Conservation (phyloP, 2,888 invertebrate genomes). For the Perizoma flavofasciatum region DNA sequence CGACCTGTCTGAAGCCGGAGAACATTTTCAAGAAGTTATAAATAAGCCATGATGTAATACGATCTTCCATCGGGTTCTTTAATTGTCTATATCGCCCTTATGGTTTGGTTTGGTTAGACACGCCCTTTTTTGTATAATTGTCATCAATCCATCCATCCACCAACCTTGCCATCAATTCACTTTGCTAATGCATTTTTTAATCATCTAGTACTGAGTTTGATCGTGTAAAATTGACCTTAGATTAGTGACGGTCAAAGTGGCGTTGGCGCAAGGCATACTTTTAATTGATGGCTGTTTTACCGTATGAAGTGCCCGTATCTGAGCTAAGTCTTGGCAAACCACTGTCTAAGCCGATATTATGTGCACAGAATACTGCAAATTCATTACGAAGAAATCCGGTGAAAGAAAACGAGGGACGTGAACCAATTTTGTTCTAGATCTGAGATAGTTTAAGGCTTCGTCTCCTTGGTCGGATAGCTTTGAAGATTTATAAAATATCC, state of each 20-base stretch:
- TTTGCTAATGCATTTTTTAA: too few relatives aligned
- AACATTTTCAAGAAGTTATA: too few relatives aligned
- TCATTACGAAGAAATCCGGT: conserved; percentile 59
- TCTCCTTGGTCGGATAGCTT: conserved; percentile 7
- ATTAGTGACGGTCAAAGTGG: conserved; percentile 26
- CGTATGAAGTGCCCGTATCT: conserved; percentile 44
- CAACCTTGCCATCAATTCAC: too few relatives aligned
- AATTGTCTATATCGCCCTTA: too few relatives aligned
- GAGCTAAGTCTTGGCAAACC: conserved; percentile 61
- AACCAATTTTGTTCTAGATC: conserved; percentile 26
- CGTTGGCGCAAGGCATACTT: conserved; percentile 52
- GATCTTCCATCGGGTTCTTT: too few relatives aligned
- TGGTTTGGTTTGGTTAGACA: too few relatives aligned
- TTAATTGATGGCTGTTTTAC: conserved; percentile 66
- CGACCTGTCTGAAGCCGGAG: too few relatives aligned
- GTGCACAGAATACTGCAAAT: conserved; percentile 65
- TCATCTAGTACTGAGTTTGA: background rate
- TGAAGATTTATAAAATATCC: conserved; percentile 7
- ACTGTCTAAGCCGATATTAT: conserved; percentile 53
- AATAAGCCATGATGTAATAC: too few relatives aligned
- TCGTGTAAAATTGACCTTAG: conserved; percentile 12
- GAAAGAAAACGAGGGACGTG: conserved; percentile 50
- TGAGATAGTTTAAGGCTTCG: conserved; percentile 8
- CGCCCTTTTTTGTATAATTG: too few relatives aligned
- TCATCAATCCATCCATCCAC: too few relatives aligned